These are phyloP conservation scores for Ictalurus furcatus DNA, from an alignment of 2,113 vertebrate species.

Conservation along the genomic window DNA sequence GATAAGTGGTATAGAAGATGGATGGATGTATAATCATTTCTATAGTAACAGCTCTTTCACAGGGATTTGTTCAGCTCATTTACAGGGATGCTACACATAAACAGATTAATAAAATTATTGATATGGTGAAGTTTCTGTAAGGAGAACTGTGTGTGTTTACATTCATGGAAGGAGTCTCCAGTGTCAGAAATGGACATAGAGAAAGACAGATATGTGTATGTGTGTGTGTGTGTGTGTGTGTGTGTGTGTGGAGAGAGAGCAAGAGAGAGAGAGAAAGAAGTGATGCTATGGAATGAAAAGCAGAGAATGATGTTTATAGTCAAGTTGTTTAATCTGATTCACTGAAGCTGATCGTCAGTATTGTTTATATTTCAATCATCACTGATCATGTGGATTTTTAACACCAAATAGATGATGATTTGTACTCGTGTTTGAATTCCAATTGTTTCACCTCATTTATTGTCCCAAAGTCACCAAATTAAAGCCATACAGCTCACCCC, in stretches of 20 bases:
- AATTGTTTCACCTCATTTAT: neutral
- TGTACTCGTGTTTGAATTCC: neutral
- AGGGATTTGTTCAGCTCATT: too few species aligned
- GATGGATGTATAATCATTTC: too few species aligned
- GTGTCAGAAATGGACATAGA: neutral
- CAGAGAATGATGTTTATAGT: neutral
- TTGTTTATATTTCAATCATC: neutral
- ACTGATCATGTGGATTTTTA: neutral
- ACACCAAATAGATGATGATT: neutral
- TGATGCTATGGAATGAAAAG: neutral
- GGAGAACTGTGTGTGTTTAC: neutral
- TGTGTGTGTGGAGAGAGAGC: neutral
- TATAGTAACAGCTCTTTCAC: neutral
- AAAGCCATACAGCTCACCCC: neutral
- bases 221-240: neutral
- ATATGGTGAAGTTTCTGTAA: neutral
- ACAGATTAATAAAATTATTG: neutral
- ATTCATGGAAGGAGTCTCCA: neutral
- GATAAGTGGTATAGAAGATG: too few species aligned
- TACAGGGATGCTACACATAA: neutral
- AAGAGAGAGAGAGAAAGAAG: neutral
- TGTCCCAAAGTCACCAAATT: conserved; percentile 18
- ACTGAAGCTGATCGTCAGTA: neutral
- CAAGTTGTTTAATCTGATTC: neutral
- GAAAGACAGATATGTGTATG: neutral